Conservation (phyloP, 2,888 invertebrate genomes). For the Metalampra italica region DNA sequence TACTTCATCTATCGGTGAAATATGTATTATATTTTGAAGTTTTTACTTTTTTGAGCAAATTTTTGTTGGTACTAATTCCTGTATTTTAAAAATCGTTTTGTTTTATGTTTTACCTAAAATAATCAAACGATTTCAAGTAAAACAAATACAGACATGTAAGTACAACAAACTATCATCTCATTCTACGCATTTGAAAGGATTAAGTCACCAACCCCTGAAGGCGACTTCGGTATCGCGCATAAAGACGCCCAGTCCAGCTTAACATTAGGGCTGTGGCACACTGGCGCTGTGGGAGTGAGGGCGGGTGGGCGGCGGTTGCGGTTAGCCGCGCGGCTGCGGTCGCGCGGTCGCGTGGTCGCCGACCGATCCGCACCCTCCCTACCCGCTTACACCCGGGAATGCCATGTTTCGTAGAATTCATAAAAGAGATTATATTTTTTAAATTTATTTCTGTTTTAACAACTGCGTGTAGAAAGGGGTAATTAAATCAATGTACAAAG, state of each 20-base stretch:
- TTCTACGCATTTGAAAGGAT: background rate
- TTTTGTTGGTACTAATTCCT: no score
- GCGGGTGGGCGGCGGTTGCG: constrained; percentile 39
- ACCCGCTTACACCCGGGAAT: constrained; percentile 21
- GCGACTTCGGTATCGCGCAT: constrained; percentile 27
- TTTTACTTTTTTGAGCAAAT: no score
- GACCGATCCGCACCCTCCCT: constrained; percentile 27
- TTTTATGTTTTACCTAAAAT: no score
- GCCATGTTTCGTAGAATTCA: constrained; percentile 25
- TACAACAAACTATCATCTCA: no score
- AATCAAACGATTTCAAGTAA: no score
- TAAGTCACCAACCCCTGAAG: constrained; percentile 3
- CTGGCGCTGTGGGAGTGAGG: constrained; percentile 17
- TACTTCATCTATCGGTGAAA: no score
- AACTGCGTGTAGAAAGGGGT: background rate
- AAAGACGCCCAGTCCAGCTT: constrained; percentile 37
- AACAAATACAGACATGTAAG: no score
- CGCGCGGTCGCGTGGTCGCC: constrained; percentile 31
- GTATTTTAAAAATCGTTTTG: no score
- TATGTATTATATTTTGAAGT: no score
- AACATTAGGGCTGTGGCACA: constrained; percentile 25
- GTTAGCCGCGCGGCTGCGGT: constrained; percentile 40
- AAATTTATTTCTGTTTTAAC: background rate
- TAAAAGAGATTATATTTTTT: constrained; percentile 1
- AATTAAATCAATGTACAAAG: background rate